Evolutionary conservation across 2,888 invertebrate species (phyloP).

Genomic region (Temnothorax unifasciatus): DNA sequence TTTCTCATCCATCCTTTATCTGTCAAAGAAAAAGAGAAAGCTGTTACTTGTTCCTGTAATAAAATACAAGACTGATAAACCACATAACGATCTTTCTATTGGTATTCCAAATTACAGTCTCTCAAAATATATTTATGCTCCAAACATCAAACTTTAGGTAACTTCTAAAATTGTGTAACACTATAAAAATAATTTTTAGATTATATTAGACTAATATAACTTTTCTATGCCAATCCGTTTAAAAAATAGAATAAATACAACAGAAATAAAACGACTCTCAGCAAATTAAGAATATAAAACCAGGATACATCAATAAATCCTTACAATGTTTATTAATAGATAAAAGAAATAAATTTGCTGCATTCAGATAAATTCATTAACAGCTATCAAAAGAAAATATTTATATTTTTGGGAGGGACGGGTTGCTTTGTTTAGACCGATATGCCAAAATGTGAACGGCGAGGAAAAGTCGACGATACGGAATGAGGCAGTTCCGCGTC

Average conservation of each 20-base stretch:
- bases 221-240: not conserved
- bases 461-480: not conserved
- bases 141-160: not conserved
- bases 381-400: not conserved
- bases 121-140: not conserved
- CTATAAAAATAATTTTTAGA: not conserved
- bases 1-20: slow-evolving; percentile 86
- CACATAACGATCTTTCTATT: not conserved
- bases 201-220: not conserved
- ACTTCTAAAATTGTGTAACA: not conserved
- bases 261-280: not conserved
- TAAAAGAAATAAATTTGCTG: too few species aligned
- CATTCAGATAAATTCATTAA: not conserved
- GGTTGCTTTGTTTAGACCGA: not conserved
- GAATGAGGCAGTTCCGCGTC: too few species aligned
- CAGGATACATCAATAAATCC: not conserved
- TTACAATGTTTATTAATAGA: not conserved
- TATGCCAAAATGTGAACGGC: not conserved
- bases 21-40: slow-evolving; percentile 57
- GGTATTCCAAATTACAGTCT: not conserved
- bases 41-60: not conserved
- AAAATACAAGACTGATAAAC: not conserved
- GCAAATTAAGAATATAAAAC: not conserved
- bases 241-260: not conserved
- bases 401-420: not conserved